These are phyloP conservation scores for Paramormyrops hopkinsi DNA, from an alignment of 2,797 vertebrate genomes.

Conservation along the genomic window DNA sequence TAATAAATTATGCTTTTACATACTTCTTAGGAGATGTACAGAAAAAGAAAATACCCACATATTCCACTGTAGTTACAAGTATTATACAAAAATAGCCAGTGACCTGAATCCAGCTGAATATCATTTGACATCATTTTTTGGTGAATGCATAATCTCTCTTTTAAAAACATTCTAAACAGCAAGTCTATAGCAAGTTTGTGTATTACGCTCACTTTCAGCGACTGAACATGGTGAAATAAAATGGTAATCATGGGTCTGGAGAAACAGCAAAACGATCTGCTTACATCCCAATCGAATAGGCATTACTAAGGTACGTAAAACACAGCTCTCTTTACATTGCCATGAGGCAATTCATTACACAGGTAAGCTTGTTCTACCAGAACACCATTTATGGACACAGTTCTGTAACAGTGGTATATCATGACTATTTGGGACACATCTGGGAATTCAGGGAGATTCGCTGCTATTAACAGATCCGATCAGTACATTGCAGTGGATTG, in stretches of 20 bases:
- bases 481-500: not conserved
- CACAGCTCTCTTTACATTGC: not conserved
- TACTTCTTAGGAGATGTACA: slow-evolving; percentile 39
- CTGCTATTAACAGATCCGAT: not conserved
- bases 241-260: not conserved
- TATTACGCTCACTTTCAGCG: not conserved
- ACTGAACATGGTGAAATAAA: slow-evolving; percentile 11
- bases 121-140: slow-evolving; percentile 26
- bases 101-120: slow-evolving; percentile 27
- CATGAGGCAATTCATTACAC: not conserved
- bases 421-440: slow-evolving; percentile 25
- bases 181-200: not conserved
- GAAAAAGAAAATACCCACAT: slow-evolving; percentile 18
- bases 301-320: not conserved
- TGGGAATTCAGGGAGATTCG: not conserved
- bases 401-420: slow-evolving; percentile 35
- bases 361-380: not conserved
- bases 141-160: slow-evolving; percentile 22
- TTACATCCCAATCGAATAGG: not conserved
- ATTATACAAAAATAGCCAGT: slow-evolving; percentile 34
- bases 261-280: slow-evolving; percentile 4
- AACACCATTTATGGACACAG: slow-evolving; percentile 5
- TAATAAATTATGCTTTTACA: slow-evolving; percentile 34
- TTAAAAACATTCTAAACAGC: slow-evolving; percentile 15
- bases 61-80: slow-evolving; percentile 34